A percentile compares a stretch with the other conserved stretches of the same genome.
Evolutionary conservation across 2,888 invertebrate genomes (phyloP).

Genomic region (Epistrophella euchroma): DNA sequence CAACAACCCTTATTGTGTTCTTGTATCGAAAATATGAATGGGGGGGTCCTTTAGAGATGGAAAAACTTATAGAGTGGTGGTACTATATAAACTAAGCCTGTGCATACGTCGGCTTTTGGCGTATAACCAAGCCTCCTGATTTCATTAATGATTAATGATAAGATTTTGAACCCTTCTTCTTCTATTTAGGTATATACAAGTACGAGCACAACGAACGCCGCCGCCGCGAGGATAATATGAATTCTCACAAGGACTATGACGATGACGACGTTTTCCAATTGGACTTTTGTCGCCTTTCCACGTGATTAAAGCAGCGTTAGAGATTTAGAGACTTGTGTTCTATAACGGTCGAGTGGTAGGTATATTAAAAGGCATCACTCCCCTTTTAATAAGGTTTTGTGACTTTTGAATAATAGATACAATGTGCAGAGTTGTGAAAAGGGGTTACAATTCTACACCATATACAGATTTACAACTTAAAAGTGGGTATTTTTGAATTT

Average conservation of each 20-base stretch:
- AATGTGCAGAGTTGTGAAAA: slow-evolving; percentile 68
- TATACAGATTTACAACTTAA: neutral
- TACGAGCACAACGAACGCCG: neutral
- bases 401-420: slow-evolving; percentile 58
- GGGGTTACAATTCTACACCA: slow-evolving; percentile 45
- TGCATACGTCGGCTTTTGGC: slow-evolving; percentile 52
- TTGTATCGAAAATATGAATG: neutral
- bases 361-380: slow-evolving; percentile 63
- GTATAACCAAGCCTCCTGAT: slow-evolving; percentile 41
- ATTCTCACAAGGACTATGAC: slow-evolving; percentile 35
- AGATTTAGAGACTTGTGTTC: slow-evolving; percentile 32
- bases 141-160: slow-evolving; percentile 76
- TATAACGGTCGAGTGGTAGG: slow-evolving; percentile 41
- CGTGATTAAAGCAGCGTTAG: slow-evolving; percentile 80
- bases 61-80: slow-evolving; percentile 3
- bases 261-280: slow-evolving; percentile 72
- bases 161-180: slow-evolving; percentile 64
- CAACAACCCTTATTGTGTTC: slow-evolving; percentile 54
- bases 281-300: slow-evolving; percentile 84
- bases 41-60: neutral
- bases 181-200: neutral
- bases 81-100: slow-evolving; percentile 43
- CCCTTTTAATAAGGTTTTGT: slow-evolving; percentile 51
- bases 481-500: slow-evolving; percentile 35
- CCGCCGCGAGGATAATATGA: slow-evolving; percentile 58